Conservation (phyloP, 2,888 invertebrate species). For the Athalia circularis region DNA sequence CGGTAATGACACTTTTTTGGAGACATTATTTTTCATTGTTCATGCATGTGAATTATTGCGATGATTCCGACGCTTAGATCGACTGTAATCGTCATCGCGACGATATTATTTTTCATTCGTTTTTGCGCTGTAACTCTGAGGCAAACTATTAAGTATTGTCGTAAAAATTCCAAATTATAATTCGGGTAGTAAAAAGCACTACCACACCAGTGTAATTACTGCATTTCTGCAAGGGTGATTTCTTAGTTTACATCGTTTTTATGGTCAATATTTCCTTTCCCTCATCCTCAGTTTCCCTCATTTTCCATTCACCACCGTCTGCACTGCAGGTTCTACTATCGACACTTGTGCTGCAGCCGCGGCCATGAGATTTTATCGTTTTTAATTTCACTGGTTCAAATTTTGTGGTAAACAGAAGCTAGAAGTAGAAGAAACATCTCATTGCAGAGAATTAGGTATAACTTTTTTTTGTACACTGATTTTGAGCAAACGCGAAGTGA, state of each 20-base stretch:
- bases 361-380: constrained; percentile 14
- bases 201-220: constrained; percentile 59
- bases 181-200: constrained; percentile 56
- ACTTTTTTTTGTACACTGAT: no score
- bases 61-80: no score
- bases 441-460: not conserved
- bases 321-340: constrained; percentile 16
- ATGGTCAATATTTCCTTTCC: constrained; percentile 49
- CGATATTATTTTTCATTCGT: not conserved
- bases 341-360: constrained; percentile 12
- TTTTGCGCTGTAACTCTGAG: constrained; percentile 16
- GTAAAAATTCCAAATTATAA: constrained; percentile 59
- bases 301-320: constrained; percentile 4
- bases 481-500: no score
- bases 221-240: constrained; percentile 53
- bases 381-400: constrained; percentile 16
- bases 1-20: no score
- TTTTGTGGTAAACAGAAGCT: constrained; percentile 3
- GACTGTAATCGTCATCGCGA: not conserved
- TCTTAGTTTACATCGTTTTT: constrained; percentile 58
- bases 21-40: not conserved
- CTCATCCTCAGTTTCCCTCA: constrained; percentile 16
- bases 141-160: constrained; percentile 54
- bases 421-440: not conserved
- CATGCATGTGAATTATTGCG: not conserved